Evolutionary conservation across 1,140 invertebrate species (phyloP), one percentile per base, ranked within the genome.

Genomic region (Heliconius eleuchia): DNA sequence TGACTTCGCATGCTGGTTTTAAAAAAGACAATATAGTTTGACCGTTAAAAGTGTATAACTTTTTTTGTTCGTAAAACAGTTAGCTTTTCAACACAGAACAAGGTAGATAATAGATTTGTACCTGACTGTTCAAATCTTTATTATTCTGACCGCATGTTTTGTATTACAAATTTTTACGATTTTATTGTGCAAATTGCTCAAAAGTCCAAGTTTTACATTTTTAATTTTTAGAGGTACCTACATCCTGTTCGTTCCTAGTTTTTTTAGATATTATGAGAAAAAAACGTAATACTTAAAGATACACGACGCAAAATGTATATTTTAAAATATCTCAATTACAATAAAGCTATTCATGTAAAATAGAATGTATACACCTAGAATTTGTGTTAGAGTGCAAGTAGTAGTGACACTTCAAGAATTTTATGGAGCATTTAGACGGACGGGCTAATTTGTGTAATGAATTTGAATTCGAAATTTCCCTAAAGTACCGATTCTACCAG

Each of bases 21-120:
- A 82, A 87, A 82, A 81, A 76, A 80, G 84, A 88, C 85, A 87
- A 89, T 87, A 77, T 84, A 81, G 72, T 80, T 60, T 52, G 57
- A 78, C 82, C 84, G 80, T 81, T 89, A 87, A 89, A 89, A 87
- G 89, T 87, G 80, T 82, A 80, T 85, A 89, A 89, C 79, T 74
- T 86, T 52, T 84, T 73, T 72, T 86, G 76, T 73, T 78, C 77
- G 82, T 89, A 87, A 88, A 87, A 89, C 89, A 86, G 84, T 91
- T 85, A 86, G 82, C 71, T 80, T 86, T 88, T 88, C 78, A 88
- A 88, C 85, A 70, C 76, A 73, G 76, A 37, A 73, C 37, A 78
- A 78, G 80, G 55, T 76, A 78, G 85, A 92, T 83, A 91, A 91
- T 87, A 83, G 82, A 82, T 84, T 83, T 79, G 70, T 91, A 91